A percentile compares a stretch with the other conserved stretches of the same genome.
These are phyloP conservation scores for Myrmecobius fasciatus DNA, from an alignment of 2,113 vertebrate genomes.

Conservation along the genomic window DNA sequence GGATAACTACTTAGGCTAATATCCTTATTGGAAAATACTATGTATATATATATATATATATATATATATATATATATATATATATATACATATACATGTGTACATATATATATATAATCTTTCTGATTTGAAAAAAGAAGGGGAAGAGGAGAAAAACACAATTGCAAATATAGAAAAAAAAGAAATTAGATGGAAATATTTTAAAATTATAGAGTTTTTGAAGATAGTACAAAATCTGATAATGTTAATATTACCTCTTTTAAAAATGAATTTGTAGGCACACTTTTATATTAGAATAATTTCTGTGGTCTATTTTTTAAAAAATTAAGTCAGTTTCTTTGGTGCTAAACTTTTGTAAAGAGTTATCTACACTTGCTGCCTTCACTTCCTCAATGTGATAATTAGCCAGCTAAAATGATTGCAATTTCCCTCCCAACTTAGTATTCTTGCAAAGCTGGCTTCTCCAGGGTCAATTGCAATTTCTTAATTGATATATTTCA, in stretches of 20 bases:
- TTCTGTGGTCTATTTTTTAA: neutral
- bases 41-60: no score
- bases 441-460: neutral
- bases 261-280: neutral
- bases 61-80: no score
- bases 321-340: neutral
- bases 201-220: neutral
- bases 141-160: neutral
- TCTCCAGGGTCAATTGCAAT: neutral
- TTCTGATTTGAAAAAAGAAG: neutral
- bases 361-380: neutral
- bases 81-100: no score
- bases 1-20: neutral
- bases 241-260: neutral
- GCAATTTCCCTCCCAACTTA: neutral
- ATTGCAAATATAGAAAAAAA: neutral
- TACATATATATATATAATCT: constrained; percentile 12
- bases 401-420: neutral
- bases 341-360: neutral
- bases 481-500: neutral
- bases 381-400: neutral
- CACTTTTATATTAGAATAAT: neutral
- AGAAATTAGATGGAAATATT: neutral
- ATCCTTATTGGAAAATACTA: neutral
- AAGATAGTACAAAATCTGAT: neutral